These are phyloP conservation scores for Panurus biarmicus DNA, from an alignment of 2,113 vertebrate species.

Conservation along the genomic window DNA sequence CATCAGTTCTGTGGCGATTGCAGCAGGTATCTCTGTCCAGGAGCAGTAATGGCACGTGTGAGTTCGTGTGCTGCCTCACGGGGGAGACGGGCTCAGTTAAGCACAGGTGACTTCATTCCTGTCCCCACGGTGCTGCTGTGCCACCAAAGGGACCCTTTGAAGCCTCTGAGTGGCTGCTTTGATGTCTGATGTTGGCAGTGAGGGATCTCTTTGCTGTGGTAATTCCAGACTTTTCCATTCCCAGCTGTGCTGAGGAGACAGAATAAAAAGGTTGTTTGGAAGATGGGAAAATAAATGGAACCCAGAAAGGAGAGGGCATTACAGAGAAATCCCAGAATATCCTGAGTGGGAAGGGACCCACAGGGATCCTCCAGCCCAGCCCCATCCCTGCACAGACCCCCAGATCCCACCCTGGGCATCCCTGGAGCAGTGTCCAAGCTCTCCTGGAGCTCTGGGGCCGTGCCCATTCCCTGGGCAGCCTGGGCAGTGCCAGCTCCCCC, in stretches of 20 bases:
- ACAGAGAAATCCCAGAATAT: not conserved
- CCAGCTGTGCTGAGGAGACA: not conserved
- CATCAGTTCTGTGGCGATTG: no score
- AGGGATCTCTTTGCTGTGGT: not conserved
- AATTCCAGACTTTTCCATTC: not conserved
- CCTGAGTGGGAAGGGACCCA: not conserved
- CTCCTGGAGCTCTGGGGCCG: not conserved
- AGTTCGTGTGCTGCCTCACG: slow-evolving; percentile 1
- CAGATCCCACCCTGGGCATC: not conserved
- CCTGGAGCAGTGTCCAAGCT: accelerated
- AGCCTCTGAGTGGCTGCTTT: slow-evolving; percentile 30
- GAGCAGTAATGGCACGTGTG: not conserved
- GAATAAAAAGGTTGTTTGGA: not conserved
- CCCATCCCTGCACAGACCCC: accelerated
- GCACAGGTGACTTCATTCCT: slow-evolving; percentile 21
- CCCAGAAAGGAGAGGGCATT: not conserved
- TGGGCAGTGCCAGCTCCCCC: not conserved
- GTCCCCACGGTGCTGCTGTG: not conserved
- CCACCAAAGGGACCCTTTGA: slow-evolving; percentile 30
- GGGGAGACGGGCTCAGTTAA: not conserved
- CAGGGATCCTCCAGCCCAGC: accelerated
- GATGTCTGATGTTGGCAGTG: slow-evolving; percentile 31
- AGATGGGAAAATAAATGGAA: not conserved
- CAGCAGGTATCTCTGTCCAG: not conserved
- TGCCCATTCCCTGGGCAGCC: not conserved